Conservation (phyloP, 30 jellyfish, hydroid and myxozoan genomes). For the Turritopsis dohrnii region DNA sequence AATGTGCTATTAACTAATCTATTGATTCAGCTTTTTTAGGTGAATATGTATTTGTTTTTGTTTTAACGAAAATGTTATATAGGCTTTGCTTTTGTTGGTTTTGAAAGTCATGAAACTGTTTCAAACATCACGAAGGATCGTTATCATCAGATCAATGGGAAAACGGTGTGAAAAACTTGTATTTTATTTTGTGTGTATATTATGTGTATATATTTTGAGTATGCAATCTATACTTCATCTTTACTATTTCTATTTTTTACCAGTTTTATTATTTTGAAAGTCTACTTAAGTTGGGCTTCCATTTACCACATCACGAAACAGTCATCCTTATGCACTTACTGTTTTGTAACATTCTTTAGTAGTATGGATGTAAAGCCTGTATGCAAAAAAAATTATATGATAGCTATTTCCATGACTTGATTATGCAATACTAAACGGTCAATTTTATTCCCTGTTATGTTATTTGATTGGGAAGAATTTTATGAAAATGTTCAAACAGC, state of each 20-base stretch:
- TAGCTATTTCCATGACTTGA: too few relatives aligned
- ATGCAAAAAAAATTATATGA: too few relatives aligned
- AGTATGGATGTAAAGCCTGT: too few relatives aligned
- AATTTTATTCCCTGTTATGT: too few relatives aligned
- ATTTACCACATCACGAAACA: too few relatives aligned
- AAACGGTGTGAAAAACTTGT: constrained; percentile 37
- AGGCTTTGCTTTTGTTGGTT: constrained; percentile 53
- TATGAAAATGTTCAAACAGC: neutral
- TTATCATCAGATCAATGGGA: constrained; percentile 48
- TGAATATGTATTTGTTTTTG: neutral
- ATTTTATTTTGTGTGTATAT: constrained; percentile 8
- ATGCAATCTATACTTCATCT: too few relatives aligned
- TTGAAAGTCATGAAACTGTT: constrained; percentile 29
- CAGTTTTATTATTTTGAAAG: too few relatives aligned
- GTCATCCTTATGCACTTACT: too few relatives aligned
- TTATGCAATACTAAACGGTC: too few relatives aligned
- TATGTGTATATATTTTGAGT: neutral
- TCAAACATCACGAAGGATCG: constrained; percentile 31
- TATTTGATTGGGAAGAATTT: neutral
- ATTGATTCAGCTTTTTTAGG: neutral
- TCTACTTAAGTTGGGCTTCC: too few relatives aligned
- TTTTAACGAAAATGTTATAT: neutral
- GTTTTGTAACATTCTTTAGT: too few relatives aligned
- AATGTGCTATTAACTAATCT: neutral
- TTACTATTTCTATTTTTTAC: too few relatives aligned